phyloP scores from a whole-genome alignment of 2,797 vertebrate genomes.

The Octomys mimax region DNA sequence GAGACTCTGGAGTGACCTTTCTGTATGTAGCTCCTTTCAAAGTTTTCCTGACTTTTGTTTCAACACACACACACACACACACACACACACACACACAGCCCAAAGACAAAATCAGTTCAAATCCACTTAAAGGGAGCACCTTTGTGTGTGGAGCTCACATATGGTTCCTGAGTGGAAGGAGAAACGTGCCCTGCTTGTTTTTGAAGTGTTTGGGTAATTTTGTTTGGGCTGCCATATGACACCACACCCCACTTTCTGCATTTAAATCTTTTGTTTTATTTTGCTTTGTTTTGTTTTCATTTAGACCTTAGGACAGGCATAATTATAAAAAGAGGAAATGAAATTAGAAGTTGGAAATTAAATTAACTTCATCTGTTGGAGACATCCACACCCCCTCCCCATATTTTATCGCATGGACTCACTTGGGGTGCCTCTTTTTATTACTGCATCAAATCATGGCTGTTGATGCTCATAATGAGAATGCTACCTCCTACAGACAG shows the following conservation, averaged over 20 bases:
- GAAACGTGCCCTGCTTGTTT: constrained; percentile 66
- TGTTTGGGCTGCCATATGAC: constrained; percentile 73
- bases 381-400: not conserved
- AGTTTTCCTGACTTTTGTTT: not conserved
- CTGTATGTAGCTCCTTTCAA: not conserved
- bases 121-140: constrained; percentile 33
- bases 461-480: constrained; percentile 54
- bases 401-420: constrained; percentile 55
- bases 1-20: not conserved
- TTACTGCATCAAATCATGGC: not conserved
- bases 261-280: constrained; percentile 60
- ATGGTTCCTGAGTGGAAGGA: constrained; percentile 65
- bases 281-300: not conserved
- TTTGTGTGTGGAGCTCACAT: constrained; percentile 53
- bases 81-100: not conserved
- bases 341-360: constrained; percentile 68
- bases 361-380: constrained; percentile 73
- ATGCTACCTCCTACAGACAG: constrained; percentile 64
- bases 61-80: not conserved
- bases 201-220: constrained; percentile 76
- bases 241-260: constrained; percentile 62
- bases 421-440: constrained; percentile 61
- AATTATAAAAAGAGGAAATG: constrained; percentile 69
- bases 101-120: constrained; percentile 56
- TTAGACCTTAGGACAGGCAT: constrained; percentile 60